Conservation (phyloP, 2,797 vertebrate species). For the Falco peregrinus region DNA sequence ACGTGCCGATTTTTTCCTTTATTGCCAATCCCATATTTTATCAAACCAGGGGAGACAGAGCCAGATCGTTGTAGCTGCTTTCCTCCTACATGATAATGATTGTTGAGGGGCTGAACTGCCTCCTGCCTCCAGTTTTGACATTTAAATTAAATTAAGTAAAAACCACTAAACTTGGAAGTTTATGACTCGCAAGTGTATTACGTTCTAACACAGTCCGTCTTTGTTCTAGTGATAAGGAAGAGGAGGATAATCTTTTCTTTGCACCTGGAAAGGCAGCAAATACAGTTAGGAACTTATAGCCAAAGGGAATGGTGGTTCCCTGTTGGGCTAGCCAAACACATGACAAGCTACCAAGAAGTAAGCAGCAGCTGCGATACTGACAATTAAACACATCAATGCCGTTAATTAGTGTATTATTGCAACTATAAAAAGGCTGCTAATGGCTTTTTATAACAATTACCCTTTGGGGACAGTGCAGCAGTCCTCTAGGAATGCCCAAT, state of each 20-base stretch:
- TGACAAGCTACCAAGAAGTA: background rate
- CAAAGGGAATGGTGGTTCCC: background rate
- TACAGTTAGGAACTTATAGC: background rate
- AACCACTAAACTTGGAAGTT: background rate
- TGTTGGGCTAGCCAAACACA: background rate
- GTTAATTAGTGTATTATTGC: constrained; percentile 45
- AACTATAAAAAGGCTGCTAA: constrained; percentile 48
- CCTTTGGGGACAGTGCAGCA: constrained; percentile 18
- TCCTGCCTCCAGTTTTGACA: background rate
- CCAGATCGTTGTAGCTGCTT: background rate
- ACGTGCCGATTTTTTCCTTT: background rate
- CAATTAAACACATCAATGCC: constrained; percentile 31
- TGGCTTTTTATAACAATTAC: constrained; percentile 33
- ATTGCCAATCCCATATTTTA: background rate
- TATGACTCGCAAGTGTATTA: background rate
- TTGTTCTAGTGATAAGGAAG: background rate
- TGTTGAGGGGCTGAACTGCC: background rate
- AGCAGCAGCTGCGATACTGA: background rate
- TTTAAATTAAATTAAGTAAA: background rate
- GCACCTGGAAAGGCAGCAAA: background rate
- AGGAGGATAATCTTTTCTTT: background rate
- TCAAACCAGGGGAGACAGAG: background rate
- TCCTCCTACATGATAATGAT: background rate
- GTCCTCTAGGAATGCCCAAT: constrained; percentile 44
- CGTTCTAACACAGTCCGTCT: background rate